Evolutionary conservation across 2,888 invertebrate species (phyloP), one percentile per base, ranked within the genome.

Genomic region (Pachydiplax longipennis): DNA sequence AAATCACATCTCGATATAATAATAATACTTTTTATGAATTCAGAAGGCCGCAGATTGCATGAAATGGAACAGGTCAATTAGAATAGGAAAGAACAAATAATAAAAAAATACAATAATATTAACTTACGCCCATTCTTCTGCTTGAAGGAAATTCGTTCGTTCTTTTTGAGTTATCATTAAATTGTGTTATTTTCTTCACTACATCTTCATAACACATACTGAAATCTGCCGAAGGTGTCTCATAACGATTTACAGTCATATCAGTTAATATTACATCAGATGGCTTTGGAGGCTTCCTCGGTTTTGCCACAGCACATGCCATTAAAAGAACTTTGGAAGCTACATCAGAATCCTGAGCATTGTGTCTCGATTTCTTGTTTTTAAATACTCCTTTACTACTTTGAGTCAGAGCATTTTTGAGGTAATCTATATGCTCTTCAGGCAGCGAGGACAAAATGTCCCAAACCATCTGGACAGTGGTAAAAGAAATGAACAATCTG

Each of bases 191-290:
- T 61, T 90, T 83, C 53, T 80, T 87, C 35, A 81, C 65, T 3
- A 90, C 48, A 40, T 87, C 37, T 40, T 87, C 87, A 37, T 87
- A 87, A 2, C 87, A 37, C 87, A 87, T 87, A 31, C 87, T 87
- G 22, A 87, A 87, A 58, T 87, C 18, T 40, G 91, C 18, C 6
- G 91, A 91, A 25, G 91, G 90, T 18, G 91, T 35, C n/a, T 91
- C 92, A 80, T 92, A 94, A 93, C 95, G 95, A 91, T 94, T 95
- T 95, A 95, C 95, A 83, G 94, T 94, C 92, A 95, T 95, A 91
- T 95, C 94, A 25, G 93, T 94, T 0, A 95, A 61, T 15, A 37
- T n/a, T 6, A 87, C 65, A 65, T 87, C 40, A 22, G 37, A 35
- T 37, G 87, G 87, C n/a, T 61, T 61, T 10, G 31, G 37, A 12